Percentiles rank a stretch among this genome's conserved stretches.
Evolutionary conservation across 2,113 vertebrate genomes (phyloP).

Genomic region (Paradisaea rubra): DNA sequence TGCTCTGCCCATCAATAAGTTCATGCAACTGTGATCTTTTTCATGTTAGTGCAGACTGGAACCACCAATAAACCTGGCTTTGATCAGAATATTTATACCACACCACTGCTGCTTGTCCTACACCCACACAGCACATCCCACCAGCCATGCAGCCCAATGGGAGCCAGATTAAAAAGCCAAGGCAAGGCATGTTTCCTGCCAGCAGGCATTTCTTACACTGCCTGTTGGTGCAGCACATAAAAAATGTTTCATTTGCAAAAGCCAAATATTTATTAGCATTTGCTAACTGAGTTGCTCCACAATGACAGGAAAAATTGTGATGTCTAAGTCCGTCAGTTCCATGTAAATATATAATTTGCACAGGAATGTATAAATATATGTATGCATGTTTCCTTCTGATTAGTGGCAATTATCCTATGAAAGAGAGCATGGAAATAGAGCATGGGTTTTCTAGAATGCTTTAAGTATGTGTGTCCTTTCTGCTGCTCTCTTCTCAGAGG

Average conservation of each 20-base stretch:
- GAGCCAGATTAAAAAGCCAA: neutral
- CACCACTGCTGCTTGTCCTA: neutral
- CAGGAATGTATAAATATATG: constrained; percentile 27
- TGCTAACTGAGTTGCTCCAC: neutral
- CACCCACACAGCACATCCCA: neutral
- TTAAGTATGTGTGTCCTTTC: neutral
- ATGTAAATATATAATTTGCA: constrained; percentile 59
- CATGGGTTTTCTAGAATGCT: neutral
- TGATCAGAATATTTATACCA: neutral
- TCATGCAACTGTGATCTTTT: neutral
- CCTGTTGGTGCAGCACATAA: neutral
- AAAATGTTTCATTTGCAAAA: neutral
- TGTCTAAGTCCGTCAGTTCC: constrained; percentile 33
- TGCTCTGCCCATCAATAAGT: neutral
- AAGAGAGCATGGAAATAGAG: constrained; percentile 35
- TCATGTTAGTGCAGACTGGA: neutral
- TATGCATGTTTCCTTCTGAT: constrained; percentile 52
- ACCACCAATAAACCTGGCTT: neutral
- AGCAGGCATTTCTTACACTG: neutral
- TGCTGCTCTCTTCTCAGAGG: neutral
- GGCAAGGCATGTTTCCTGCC: neutral
- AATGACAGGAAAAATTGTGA: constrained; percentile 24
- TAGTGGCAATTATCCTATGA: constrained; percentile 49
- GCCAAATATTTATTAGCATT: constrained; percentile 31
- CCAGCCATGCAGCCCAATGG: fast-evolving